These are phyloP conservation scores for Chelmon rostratus DNA, from an alignment of 2,797 vertebrate species.

Conservation along the genomic window DNA sequence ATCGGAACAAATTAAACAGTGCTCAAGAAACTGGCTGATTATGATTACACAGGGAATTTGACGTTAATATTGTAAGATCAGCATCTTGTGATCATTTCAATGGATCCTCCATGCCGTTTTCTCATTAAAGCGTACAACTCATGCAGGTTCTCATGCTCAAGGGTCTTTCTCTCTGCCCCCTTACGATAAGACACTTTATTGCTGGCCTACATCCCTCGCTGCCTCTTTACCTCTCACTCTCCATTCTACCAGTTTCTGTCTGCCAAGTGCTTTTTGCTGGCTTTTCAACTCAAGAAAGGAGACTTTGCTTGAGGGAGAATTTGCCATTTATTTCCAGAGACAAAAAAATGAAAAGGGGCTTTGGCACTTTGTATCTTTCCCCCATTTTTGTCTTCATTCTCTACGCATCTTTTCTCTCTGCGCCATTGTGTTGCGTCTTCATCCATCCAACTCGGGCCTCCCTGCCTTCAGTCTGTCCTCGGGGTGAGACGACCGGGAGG, in stretches of 20 bases:
- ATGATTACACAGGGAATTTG: constrained; percentile 52
- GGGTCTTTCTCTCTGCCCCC: constrained; percentile 63
- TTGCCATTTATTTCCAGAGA: constrained; percentile 80
- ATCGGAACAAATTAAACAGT: constrained; percentile 58
- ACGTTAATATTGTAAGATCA: constrained; percentile 57
- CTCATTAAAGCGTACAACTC: constrained; percentile 56
- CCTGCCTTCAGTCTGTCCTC: constrained; percentile 66
- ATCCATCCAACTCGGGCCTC: constrained; percentile 70
- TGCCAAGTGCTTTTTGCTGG: constrained; percentile 68
- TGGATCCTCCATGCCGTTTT: constrained; percentile 52
- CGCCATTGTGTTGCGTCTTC: constrained; percentile 64
- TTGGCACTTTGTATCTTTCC: constrained; percentile 68
- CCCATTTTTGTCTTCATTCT: constrained; percentile 68
- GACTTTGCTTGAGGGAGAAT: constrained; percentile 79
- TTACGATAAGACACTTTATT: constrained; percentile 66
- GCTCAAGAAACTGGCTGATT: constrained; percentile 58
- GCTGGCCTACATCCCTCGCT: constrained; percentile 72
- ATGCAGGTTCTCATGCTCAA: constrained; percentile 70
- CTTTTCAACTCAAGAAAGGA: constrained; percentile 74
- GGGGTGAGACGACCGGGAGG: constrained; percentile 56
- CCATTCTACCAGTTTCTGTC: constrained; percentile 58
- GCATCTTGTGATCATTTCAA: constrained; percentile 55
- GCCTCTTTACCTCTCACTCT: constrained; percentile 52
- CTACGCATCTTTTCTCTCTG: constrained; percentile 62
- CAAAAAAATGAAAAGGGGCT: constrained; percentile 69